Conservation (phyloP, 92 coral and sea anemone genomes). For the Chrysogorgia sp. region DNA sequence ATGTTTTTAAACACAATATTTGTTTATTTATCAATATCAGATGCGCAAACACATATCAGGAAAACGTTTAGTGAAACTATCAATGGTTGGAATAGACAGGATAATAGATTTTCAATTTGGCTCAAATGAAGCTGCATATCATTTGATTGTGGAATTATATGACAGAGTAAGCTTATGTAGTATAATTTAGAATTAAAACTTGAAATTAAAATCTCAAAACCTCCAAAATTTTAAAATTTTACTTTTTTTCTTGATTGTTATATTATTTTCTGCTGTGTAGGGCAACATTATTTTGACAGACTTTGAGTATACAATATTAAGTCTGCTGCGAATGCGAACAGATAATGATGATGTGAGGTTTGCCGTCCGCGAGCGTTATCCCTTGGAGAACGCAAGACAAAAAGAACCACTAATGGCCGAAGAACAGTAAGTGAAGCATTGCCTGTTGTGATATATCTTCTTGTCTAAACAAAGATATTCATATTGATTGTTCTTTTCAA, state of each 20-base stretch:
- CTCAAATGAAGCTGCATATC: slow-evolving; percentile 89
- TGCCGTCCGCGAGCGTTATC: slow-evolving; percentile 92
- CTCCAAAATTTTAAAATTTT: not conserved
- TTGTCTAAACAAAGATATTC: too few species aligned
- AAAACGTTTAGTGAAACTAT: slow-evolving; percentile 76
- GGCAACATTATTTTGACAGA: slow-evolving; percentile 94
- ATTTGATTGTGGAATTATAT: slow-evolving; percentile 88
- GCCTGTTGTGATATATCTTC: not conserved
- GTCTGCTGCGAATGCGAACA: slow-evolving; percentile 82
- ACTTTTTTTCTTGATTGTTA: not conserved
- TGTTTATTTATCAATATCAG: slow-evolving; percentile 60
- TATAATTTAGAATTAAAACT: not conserved
- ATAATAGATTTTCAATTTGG: slow-evolving; percentile 97
- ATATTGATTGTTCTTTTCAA: too few species aligned
- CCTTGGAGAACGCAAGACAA: slow-evolving; percentile 80
- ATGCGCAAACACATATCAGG: slow-evolving; percentile 89
- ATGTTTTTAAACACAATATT: not conserved
- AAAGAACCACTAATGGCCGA: slow-evolving; percentile 67
- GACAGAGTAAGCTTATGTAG: slow-evolving; percentile 82
- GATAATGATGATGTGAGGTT: slow-evolving; percentile 92
- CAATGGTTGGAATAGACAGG: slow-evolving; percentile 92
- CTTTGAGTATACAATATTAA: slow-evolving; percentile 77
- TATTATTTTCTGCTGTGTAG: slow-evolving; percentile 39
- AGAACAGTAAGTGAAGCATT: slow-evolving; percentile 67
- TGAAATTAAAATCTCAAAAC: not conserved